Evolutionary conservation across 2,797 vertebrate genomes (phyloP).

Genomic region (Octomys mimax): DNA sequence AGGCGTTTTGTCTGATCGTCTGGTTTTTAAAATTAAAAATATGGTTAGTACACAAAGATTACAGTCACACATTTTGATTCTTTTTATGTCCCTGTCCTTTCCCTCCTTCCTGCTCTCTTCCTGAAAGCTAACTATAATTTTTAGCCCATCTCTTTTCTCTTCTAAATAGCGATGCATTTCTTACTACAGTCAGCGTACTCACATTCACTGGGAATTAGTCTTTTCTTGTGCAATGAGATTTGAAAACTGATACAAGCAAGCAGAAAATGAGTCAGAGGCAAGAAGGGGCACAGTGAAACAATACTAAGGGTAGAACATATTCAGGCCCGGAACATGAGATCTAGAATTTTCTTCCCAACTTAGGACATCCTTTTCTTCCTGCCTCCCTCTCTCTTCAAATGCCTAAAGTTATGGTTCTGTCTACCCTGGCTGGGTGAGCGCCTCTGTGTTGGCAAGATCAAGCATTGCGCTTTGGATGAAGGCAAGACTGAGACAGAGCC

Average conservation of each 20-base stretch:
- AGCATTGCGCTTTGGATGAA: not conserved
- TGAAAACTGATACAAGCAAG: not conserved
- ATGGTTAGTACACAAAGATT: not conserved
- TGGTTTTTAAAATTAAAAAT: not conserved
- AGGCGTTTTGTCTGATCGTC: not conserved
- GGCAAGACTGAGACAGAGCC: not conserved
- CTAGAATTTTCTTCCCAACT: not conserved
- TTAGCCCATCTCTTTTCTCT: constrained; percentile 50
- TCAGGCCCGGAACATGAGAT: not conserved
- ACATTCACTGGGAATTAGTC: not conserved
- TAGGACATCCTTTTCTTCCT: not conserved
- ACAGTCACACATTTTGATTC: not conserved
- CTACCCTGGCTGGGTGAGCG: not conserved
- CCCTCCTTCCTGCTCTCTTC: not conserved
- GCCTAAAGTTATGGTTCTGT: not conserved
- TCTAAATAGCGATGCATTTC: not conserved
- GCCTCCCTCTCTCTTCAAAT: not conserved
- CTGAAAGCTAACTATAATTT: not conserved
- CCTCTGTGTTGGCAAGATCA: not conserved
- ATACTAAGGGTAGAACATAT: rapidly evolving
- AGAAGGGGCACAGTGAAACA: not conserved
- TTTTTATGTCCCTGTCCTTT: not conserved
- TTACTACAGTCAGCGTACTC: not conserved
- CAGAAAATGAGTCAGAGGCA: not conserved
- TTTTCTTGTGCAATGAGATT: not conserved